Conservation (phyloP, 2,797 vertebrate species). For the Pelodytes ibericus region DNA sequence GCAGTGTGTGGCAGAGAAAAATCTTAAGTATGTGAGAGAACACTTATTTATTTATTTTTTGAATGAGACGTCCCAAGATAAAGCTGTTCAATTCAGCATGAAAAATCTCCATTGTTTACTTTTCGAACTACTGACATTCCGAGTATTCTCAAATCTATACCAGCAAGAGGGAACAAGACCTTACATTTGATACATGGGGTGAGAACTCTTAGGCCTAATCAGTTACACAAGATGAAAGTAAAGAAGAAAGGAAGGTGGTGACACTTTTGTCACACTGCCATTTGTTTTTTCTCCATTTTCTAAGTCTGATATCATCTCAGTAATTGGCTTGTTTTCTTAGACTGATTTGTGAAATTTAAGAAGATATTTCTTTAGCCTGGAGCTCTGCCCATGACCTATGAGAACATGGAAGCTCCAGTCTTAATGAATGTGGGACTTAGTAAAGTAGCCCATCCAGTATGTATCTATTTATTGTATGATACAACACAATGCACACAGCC, state of each 20-base stretch:
- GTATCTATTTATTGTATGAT: background rate
- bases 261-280: conserved; percentile 8
- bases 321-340: background rate
- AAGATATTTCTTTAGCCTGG: background rate
- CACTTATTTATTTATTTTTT: too few relatives aligned
- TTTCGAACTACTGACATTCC: too few relatives aligned
- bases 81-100: too few relatives aligned
- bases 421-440: background rate
- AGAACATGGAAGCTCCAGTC: background rate
- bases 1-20: too few relatives aligned
- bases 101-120: too few relatives aligned
- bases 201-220: background rate
- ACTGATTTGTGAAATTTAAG: background rate
- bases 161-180: too few relatives aligned
- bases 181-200: too few relatives aligned
- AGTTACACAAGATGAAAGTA: background rate
- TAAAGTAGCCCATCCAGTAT: too few relatives aligned
- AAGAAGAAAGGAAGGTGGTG: conserved; percentile 12
- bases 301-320: background rate
- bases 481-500: too few relatives aligned
- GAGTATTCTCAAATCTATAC: too few relatives aligned
- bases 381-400: background rate
- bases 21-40: too few relatives aligned
- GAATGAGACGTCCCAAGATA: too few relatives aligned
- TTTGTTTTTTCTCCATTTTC: conserved; percentile 6